Conservation (phyloP, 2,797 vertebrate genomes). For the Coendou prehensilis region DNA sequence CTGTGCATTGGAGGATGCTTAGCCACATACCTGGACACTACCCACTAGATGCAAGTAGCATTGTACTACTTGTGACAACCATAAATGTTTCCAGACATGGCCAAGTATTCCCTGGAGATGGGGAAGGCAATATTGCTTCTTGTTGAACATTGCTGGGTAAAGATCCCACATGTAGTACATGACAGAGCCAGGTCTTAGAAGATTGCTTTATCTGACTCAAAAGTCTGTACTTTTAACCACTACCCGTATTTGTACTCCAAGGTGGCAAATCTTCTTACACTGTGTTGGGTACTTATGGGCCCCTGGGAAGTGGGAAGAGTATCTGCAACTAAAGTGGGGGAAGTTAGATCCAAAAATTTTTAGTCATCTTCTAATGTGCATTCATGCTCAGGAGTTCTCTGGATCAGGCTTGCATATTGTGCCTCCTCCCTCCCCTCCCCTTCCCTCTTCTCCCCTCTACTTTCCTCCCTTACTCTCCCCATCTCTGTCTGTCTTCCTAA, state of each 20-base stretch:
- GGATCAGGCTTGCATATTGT: neutral
- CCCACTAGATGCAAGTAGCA: neutral
- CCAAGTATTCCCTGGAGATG: neutral
- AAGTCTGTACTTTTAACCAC: neutral
- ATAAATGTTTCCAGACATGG: neutral
- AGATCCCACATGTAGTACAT: neutral
- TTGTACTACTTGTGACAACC: neutral
- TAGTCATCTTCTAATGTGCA: neutral
- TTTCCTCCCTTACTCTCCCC: neutral
- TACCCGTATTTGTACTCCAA: neutral
- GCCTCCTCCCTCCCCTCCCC: too few relatives aligned
- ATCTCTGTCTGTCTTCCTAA: neutral
- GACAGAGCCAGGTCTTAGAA: slow-evolving; percentile 28
- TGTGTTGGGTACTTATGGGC: neutral
- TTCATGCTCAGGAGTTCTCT: slow-evolving; percentile 17
- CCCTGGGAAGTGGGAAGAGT: neutral
- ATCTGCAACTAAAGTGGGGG: neutral
- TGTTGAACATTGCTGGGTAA: slow-evolving; percentile 31
- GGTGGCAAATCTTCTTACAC: neutral
- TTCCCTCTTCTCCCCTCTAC: too few relatives aligned
- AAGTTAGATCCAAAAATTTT: neutral
- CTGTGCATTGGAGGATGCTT: neutral
- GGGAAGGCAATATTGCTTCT: neutral
- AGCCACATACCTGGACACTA: neutral
- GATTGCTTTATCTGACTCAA: slow-evolving; percentile 6